Base-by-base conservation (phyloP, 2,888 invertebrate species). In the Amiota mariae region DNA sequence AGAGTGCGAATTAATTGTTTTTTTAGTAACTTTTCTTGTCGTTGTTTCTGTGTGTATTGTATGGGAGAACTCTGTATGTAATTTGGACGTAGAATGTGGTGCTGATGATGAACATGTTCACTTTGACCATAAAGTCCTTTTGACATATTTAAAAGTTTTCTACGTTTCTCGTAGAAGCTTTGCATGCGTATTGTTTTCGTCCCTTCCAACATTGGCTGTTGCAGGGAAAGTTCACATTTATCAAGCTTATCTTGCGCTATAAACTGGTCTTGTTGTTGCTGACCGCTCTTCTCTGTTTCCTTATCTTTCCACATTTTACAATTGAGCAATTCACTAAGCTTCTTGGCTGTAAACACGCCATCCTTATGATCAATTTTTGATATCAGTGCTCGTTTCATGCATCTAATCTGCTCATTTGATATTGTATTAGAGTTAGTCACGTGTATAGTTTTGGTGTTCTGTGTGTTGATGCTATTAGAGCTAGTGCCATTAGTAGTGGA, bases 81-180 rank as follows among this genome's bases (percentile, higher is more conserved):
- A 2, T 15, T 48, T 10, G 24, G 11, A 18, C 15, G 51, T 24
- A 68, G 67, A 8, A 54, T 13, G 9, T 20, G 51, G 9, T 68
- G 67, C 11, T 68, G 20, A 20, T 68, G 54, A 13, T 49, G 48
- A 4, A 49, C 10, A 20, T 67, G 54, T 24, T 68, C 54, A n/a
- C 54, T 68, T 68, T 68, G 67, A 54, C 36, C 54, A 54, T 24
- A 68, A 51, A 15, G 20, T 15, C 46, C 47, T 20, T 11, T 12
- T 66, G 76, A 68, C 15, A 79, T 76, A n/a, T 75, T 72, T 48
- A 85, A 8, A 51, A 88, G 75, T 48, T 87, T 85, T 4, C 86
- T 81, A 3, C 87, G 82, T 61, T 81, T 86, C 71, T 87, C 87
- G 70, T 88, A 87, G 74, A 87, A 87, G 47, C 83, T 84, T 13